phyloP scores from a whole-genome alignment of 1,140 invertebrate species.

The Epicauta chinensis region DNA sequence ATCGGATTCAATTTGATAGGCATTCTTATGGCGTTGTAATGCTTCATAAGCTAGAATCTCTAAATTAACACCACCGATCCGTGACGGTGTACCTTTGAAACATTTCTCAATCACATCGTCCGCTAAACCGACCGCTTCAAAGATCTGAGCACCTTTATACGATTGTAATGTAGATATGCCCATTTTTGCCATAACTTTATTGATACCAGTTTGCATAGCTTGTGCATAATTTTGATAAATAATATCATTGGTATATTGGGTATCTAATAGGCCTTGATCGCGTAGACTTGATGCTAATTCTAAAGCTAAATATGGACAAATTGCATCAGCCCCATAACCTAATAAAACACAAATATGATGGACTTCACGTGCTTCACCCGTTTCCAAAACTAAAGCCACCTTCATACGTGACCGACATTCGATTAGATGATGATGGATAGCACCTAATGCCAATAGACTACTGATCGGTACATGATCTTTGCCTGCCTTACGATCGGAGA shows the following conservation, averaged over 20 bases:
- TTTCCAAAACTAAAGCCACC: conserved; percentile 88
- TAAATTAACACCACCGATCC: conserved; percentile 90
- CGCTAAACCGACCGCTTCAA: conserved; percentile 93
- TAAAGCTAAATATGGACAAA: conserved; percentile 96
- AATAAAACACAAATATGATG: conserved; percentile 95
- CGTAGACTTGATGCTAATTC: conserved; percentile 80
- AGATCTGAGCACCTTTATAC: conserved; percentile 99
- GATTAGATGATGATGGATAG: conserved; percentile 93
- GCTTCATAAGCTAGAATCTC: conserved; percentile 85
- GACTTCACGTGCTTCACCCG: conserved; percentile 91
- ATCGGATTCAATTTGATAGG: conserved; percentile 71
- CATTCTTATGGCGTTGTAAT: conserved; percentile 73
- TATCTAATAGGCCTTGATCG: conserved; percentile 73
- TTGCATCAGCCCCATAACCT: conserved; percentile 95
- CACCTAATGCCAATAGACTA: conserved; percentile 78
- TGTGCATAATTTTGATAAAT: conserved; percentile 68
- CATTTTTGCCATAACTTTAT: conserved; percentile 96
- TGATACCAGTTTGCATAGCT: conserved; percentile 45
- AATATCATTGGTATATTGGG: conserved; percentile 70
- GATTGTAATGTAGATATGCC: conserved; percentile 98
- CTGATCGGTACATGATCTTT: conserved; percentile 70
- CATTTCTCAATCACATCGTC: conserved; percentile 92
- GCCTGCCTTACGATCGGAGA: conserved; percentile 75
- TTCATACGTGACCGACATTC: conserved; percentile 94
- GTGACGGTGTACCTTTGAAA: conserved; percentile 86